Percentiles rank a stretch among this genome's conserved stretches.
phyloP scores from a whole-genome alignment of 2,888 invertebrate genomes.

The Lacanobia wlatinum region DNA sequence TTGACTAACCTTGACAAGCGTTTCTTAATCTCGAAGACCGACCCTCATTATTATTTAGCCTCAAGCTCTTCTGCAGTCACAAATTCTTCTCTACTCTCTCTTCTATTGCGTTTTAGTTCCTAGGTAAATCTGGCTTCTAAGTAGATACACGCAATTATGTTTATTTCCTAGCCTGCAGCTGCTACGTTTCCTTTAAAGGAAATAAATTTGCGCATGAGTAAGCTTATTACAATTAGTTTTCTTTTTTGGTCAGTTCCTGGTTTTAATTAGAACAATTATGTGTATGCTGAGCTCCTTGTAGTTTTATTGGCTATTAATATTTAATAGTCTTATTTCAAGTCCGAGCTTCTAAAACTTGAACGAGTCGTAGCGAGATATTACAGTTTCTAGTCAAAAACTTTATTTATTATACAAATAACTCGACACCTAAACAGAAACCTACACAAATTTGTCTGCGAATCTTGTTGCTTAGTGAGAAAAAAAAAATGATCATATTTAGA shows the following conservation, averaged over 20 bases:
- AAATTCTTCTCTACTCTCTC: too few relatives aligned
- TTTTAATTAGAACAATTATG: not conserved
- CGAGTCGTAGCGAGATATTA: too few relatives aligned
- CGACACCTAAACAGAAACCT: too few relatives aligned
- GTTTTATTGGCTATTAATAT: too few relatives aligned
- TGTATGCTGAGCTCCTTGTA: not conserved
- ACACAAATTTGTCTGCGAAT: too few relatives aligned
- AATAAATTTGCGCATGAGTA: not conserved
- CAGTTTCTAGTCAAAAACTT: not conserved
- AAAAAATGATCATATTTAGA: too few relatives aligned
- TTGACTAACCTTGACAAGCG: too few relatives aligned
- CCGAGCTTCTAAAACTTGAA: not conserved
- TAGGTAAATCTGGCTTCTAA: not conserved
- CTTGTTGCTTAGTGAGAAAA: too few relatives aligned
- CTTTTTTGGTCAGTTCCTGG: not conserved
- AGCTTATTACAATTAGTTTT: not conserved
- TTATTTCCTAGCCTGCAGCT: not conserved
- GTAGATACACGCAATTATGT: not conserved
- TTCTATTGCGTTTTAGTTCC: not conserved
- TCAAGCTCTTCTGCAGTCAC: too few relatives aligned
- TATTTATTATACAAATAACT: too few relatives aligned
- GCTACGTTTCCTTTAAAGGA: not conserved
- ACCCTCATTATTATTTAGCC: too few relatives aligned
- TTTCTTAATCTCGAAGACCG: too few relatives aligned
- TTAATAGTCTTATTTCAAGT: accelerated